Percentiles rank a stretch among this genome's conserved stretches.
These are phyloP conservation scores for Macropus fuliginosus DNA, from an alignment of 2,797 vertebrate species.

Conservation along the genomic window DNA sequence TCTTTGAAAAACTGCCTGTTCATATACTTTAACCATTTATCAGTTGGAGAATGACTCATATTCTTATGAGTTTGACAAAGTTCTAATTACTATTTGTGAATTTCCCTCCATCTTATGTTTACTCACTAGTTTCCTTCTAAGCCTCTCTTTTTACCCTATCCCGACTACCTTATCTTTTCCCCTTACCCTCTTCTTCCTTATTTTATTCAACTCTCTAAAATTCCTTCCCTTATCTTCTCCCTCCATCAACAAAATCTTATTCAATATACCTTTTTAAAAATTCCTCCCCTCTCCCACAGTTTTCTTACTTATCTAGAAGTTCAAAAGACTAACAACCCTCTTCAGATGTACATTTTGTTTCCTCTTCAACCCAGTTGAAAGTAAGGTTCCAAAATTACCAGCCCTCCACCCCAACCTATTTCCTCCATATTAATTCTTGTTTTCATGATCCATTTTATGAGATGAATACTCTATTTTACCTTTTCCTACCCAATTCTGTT, in stretches of 20 bases:
- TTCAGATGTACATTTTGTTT: too few relatives aligned
- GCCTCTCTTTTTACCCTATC: neutral
- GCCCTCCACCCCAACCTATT: too few relatives aligned
- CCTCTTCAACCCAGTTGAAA: too few relatives aligned
- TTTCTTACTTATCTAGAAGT: too few relatives aligned
- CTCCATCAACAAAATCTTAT: too few relatives aligned
- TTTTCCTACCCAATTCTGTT: neutral
- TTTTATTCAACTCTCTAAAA: neutral
- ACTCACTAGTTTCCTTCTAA: neutral
- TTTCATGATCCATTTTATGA: too few relatives aligned
- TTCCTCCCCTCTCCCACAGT: neutral
- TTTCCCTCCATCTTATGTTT: neutral
- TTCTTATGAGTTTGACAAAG: neutral
- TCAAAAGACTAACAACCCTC: too few relatives aligned
- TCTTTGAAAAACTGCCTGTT: neutral
- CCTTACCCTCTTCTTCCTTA: neutral
- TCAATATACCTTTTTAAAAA: neutral
- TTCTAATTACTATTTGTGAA: neutral
- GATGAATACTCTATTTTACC: neutral
- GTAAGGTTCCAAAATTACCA: too few relatives aligned
- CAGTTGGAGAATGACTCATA: neutral
- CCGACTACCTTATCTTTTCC: neutral
- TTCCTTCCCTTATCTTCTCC: neutral
- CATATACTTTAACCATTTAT: neutral
- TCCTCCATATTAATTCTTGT: too few relatives aligned